phyloP scores from a whole-genome alignment of 2,888 invertebrate species.

The Diaperis boleti region DNA sequence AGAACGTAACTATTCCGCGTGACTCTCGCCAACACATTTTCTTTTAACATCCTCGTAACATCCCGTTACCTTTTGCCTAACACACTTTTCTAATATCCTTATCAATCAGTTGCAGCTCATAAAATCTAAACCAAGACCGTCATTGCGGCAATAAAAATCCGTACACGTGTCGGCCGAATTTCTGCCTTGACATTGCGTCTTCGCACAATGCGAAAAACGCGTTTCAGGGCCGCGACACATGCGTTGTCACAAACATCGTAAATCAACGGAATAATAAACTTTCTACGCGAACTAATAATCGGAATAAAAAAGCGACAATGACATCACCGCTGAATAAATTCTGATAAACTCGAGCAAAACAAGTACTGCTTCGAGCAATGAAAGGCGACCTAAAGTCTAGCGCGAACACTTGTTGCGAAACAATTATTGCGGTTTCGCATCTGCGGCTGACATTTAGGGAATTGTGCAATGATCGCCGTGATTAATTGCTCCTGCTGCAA shows the following conservation, averaged over 20 bases:
- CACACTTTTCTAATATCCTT: no score
- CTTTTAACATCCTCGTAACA: no score
- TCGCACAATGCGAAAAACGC: neutral
- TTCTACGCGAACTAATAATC: conserved; percentile 23
- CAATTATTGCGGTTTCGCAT: conserved; percentile 19
- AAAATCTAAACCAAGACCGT: no score
- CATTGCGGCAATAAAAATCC: no score
- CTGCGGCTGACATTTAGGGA: conserved; percentile 15
- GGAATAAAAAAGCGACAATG: conserved; percentile 19
- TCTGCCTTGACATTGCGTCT: conserved; percentile 10
- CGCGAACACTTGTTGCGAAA: conserved; percentile 17
- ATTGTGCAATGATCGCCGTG: conserved; percentile 8
- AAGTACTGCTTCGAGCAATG: conserved; percentile 26
- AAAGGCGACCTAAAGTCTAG: conserved; percentile 30
- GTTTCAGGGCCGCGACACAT: conserved; percentile 15
- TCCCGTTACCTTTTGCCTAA: no score
- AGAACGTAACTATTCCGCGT: no score
- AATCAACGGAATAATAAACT: conserved; percentile 11
- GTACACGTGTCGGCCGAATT: no score
- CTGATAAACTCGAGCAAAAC: conserved; percentile 28
- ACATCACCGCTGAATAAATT: conserved; percentile 26
- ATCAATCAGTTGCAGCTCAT: no score
- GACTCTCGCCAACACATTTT: no score
- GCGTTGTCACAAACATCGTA: conserved; percentile 9
- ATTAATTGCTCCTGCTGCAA: neutral